Evolutionary conservation across 2,888 invertebrate genomes (phyloP).

Genomic region (Colostygia pectinataria): DNA sequence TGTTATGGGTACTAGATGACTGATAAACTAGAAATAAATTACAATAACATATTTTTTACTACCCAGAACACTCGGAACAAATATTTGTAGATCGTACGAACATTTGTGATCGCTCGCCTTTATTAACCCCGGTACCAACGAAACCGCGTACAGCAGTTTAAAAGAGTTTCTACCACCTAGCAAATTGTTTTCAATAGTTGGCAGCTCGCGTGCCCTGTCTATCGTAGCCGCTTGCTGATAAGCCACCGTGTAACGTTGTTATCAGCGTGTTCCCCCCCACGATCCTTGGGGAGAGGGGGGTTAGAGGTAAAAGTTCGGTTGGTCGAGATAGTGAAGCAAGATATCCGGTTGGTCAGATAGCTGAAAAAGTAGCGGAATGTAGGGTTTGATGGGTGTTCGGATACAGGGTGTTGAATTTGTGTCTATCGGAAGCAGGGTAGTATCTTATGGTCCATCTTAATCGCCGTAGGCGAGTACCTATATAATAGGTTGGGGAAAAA

Average conservation of each 20-base stretch:
- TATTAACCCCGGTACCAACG: no score
- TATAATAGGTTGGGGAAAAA: no score
- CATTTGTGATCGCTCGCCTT: no score
- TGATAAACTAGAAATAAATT: no score
- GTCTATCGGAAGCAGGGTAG: no score
- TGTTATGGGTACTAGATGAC: no score
- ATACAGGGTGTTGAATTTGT: not conserved
- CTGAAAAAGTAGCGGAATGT: not conserved
- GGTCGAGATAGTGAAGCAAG: conserved; percentile 20
- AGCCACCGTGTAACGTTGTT: conserved; percentile 25
- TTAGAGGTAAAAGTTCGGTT: conserved; percentile 2
- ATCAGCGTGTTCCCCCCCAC: conserved; percentile 8
- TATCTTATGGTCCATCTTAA: not conserved
- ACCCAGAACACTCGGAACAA: no score
- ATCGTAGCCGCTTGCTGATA: conserved; percentile 19
- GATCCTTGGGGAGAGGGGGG: not conserved
- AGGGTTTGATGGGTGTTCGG: not conserved
- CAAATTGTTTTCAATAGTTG: conserved; percentile 26
- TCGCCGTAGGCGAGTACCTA: no score
- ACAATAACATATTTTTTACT: no score
- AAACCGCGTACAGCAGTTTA: not conserved
- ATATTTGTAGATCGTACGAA: no score
- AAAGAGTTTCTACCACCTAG: not conserved
- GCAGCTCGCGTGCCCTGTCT: conserved; percentile 28
- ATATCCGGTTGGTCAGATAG: conserved; percentile 12